Base-by-base conservation (phyloP, 2,888 invertebrate genomes). In the Eilema depressum region DNA sequence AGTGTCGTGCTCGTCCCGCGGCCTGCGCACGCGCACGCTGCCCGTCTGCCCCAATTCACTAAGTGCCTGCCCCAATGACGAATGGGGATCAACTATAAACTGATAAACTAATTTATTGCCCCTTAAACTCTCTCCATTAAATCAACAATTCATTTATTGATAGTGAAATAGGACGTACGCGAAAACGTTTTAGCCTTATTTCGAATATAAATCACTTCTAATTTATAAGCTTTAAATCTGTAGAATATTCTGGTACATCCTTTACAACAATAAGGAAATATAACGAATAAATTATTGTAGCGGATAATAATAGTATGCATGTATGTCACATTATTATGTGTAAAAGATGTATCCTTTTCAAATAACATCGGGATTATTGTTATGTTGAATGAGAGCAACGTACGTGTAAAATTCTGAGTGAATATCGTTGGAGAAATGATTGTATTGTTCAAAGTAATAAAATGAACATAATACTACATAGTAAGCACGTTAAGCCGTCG, bases 21-120 rank as follows among this genome's bases (percentile, higher is more conserved):
- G 83, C 79, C 81, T 79, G 75, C 84, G 20, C 53, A 53, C 53
- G 53, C 53, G 53, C 53, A 53, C 10, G 25, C 20, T 79, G 84
- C 83, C 76, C 66, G 80, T 76, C 83, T 78, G 87, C 82, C 89
- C 91, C 84, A 90, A 86, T 91, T 91, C 81, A 66, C 86, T 91
- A 90, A 93, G 91, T 92, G 92, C 86, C 83, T 84, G 82, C 79
- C 78, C 80, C 76, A 80, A 83, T 90, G 91, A 92, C 88, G 88
- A 90, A 92, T 91, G 87, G 86, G 85, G 80, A 86, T 87, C 86
- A 86, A 86, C 85, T 88, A 79, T 72, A 75, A 80, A 79, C 82
- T 74, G 84, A 89, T 88, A 87, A 86, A 80, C 80, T 82, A 78
- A 85, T 85, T 88, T 87, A 88, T 86, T 83, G 80, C 75, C 76